These are phyloP conservation scores for Actinopyga echinites DNA, from an alignment of 53 echinoderm and acorn worm species.

Conservation along the genomic window DNA sequence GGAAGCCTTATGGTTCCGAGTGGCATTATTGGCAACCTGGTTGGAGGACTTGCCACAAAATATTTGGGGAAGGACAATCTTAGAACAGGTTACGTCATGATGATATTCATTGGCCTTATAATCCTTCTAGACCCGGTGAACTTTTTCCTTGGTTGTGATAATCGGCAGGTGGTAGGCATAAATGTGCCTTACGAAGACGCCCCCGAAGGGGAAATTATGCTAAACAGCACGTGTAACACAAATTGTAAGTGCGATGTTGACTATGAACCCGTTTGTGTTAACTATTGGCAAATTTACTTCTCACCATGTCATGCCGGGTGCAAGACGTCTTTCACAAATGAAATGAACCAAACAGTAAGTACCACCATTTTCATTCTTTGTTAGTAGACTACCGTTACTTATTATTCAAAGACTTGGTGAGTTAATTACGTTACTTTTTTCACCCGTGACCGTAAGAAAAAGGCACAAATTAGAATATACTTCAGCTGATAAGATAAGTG, in stretches of 20 bases:
- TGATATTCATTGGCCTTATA: constrained; percentile 32
- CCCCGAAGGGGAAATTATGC: too few species aligned
- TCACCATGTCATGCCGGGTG: constrained; percentile 23
- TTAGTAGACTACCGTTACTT: too few species aligned
- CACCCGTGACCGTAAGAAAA: too few species aligned
- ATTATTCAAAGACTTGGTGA: too few species aligned
- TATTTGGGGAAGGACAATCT: constrained; percentile 38
- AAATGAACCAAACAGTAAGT: background rate
- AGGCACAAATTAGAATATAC: too few species aligned
- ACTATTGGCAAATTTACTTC: background rate
- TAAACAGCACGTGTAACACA: background rate
- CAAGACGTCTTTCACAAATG: background rate
- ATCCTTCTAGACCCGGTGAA: constrained; percentile 23
- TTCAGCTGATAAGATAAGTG: too few species aligned
- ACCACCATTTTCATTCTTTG: too few species aligned
- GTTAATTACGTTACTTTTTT: too few species aligned
- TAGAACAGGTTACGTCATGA: constrained; percentile 53
- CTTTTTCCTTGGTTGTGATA: constrained; percentile 59
- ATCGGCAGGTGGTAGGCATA: constrained; percentile 51
- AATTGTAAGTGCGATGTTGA: constrained; percentile 2
- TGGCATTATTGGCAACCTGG: constrained; percentile 55
- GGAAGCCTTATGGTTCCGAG: constrained; percentile 57
- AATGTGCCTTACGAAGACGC: background rate
- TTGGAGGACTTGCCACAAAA: constrained; percentile 65
- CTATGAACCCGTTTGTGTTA: constrained; percentile 6